A percentile compares a stretch with the other conserved stretches of the same genome.
phyloP scores from a whole-genome alignment of 2,113 vertebrate species.

The Pelusios castaneus region DNA sequence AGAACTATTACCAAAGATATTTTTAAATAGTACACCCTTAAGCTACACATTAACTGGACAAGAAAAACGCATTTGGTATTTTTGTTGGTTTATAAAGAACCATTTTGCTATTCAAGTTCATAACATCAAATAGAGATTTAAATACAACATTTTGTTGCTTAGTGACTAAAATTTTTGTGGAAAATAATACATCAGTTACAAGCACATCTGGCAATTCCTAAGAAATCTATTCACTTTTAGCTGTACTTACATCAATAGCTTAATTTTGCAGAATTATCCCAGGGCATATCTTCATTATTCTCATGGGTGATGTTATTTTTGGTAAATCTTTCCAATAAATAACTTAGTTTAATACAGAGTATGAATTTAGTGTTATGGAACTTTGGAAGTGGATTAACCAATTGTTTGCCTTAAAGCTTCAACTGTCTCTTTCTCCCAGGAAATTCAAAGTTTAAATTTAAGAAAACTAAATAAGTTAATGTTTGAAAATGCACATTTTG shows the following conservation, averaged over 20 bases:
- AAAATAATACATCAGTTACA: not conserved
- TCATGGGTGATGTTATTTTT: not conserved
- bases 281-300: not conserved
- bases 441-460: not conserved
- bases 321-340: not conserved
- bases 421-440: not conserved
- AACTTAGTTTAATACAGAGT: not conserved
- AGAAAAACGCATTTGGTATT: not conserved
- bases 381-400: fast-evolving
- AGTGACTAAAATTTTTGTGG: not conserved
- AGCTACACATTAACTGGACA: not conserved
- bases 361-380: not conserved
- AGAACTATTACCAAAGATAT: not conserved
- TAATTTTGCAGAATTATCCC: not conserved
- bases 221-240: not conserved
- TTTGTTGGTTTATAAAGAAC: not conserved
- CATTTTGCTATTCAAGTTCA: not conserved
- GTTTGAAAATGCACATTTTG: not conserved
- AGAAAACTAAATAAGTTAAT: not conserved
- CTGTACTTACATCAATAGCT: not conserved
- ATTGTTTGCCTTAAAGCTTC: not conserved
- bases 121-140: not conserved
- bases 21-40: not conserved
- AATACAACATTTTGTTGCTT: not conserved
- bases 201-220: not conserved